Percentiles rank a stretch among this genome's conserved stretches.
Evolutionary conservation across 2,113 vertebrate genomes (phyloP).

Genomic region (Pogona vitticeps): DNA sequence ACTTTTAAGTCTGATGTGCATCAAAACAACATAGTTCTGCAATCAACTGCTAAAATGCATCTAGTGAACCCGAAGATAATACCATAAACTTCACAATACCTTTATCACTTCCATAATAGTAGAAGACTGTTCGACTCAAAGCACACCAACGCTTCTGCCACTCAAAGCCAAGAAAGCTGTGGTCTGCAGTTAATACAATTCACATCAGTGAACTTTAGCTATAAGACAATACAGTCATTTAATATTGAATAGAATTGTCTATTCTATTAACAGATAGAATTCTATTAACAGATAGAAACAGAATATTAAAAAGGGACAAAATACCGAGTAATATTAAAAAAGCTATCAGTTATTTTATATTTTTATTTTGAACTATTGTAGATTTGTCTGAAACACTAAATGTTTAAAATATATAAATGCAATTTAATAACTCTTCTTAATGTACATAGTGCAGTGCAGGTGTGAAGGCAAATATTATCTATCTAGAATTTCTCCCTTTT

Average conservation of each 20-base stretch:
- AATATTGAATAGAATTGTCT: background rate
- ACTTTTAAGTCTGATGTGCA: background rate
- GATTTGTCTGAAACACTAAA: background rate
- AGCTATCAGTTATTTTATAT: background rate
- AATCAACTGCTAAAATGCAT: conserved; percentile 15
- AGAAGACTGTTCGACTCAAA: conserved; percentile 87
- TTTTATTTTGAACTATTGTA: background rate
- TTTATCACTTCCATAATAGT: conserved; percentile 97
- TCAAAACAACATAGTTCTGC: conserved; percentile 10
- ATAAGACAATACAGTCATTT: background rate
- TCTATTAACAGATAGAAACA: background rate
- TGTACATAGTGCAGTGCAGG: background rate
- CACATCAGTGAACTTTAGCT: background rate
- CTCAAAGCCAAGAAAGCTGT: conserved; percentile 95
- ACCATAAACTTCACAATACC: conserved; percentile 73
- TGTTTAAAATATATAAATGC: background rate
- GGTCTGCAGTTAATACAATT: conserved; percentile 79
- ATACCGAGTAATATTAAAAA: background rate
- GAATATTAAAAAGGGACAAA: background rate
- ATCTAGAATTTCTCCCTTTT: background rate
- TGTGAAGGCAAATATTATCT: background rate
- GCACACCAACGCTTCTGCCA: conserved; percentile 99
- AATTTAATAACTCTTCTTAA: background rate
- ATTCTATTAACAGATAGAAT: background rate
- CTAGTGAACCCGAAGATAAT: background rate